Conservation (phyloP, 1,140 invertebrate genomes). For the Rhizoglyphus robini region DNA sequence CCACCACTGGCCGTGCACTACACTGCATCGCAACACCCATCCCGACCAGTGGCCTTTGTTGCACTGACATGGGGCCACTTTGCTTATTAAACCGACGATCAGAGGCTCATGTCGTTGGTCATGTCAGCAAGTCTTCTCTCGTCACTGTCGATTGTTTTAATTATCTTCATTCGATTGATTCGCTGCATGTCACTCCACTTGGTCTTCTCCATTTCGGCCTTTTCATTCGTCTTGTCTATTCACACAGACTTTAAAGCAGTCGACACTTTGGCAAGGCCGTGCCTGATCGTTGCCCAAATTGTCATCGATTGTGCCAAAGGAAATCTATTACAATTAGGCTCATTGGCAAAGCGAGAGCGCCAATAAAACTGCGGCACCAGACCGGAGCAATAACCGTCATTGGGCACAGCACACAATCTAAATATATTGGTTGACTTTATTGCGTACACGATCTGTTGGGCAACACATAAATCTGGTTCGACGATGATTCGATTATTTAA, state of each 20-base stretch:
- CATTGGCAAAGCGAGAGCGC: not conserved
- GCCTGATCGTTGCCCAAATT: not conserved
- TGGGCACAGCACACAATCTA: not conserved
- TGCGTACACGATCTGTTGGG: no score
- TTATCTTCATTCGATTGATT: not conserved
- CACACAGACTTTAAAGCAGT: not conserved
- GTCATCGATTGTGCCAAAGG: not conserved
- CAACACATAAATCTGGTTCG: not conserved
- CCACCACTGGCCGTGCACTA: not conserved
- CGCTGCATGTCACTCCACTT: not conserved
- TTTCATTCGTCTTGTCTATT: not conserved
- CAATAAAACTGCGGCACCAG: not conserved
- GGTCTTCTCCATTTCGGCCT: not conserved
- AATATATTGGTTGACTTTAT: no score
- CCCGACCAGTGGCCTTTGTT: not conserved
- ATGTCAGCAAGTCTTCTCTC: no score
- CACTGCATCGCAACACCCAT: not conserved
- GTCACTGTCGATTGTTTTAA: not conserved
- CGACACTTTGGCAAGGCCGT: no score
- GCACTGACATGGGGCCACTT: not conserved
- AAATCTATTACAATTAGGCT: not conserved
- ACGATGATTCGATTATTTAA: conserved; percentile 8
- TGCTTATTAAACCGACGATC: not conserved
- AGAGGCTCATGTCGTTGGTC: not conserved
- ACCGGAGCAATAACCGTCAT: not conserved